Evolutionary conservation across 2,797 vertebrate genomes (phyloP), one percentile per base, ranked within the genome.

Genomic region (Arnoldichthys spilopterus): DNA sequence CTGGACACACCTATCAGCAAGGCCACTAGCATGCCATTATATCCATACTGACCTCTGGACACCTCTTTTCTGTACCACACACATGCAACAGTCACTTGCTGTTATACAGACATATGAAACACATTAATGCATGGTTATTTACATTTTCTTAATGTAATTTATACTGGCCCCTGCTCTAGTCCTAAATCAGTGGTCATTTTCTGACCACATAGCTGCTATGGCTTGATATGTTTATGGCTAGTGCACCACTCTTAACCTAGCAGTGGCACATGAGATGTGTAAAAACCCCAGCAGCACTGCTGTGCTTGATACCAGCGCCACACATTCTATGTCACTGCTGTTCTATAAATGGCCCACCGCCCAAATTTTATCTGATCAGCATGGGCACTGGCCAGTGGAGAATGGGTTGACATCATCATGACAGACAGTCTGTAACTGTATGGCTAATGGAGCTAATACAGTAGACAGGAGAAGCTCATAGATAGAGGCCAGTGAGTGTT

Each of bases 1-100:
- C 88, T 94, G 79, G 86, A 94, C 72, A 83, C 85, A 16, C 91
- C 92, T 70, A 94, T 94, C 83, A 94, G 87, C 77, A 94, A 86
- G 68, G 91, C 88, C 83, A 93, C 92, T 84, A 94, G 75, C 92
- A 94, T 92, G 59, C 91, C 92, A 1, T 94, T 94, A 81, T 87
- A 92, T 12, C 93, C 92, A 76, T 94, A 88, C 37, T 88, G 81
- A 26, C 93, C 93, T 56, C 70, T 85, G 0, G 85, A 85, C 47
- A 93, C 80, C 54, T 92, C 91, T 26, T 71, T 82, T 40, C 93
- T 94, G 54, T 43, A 81, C 0, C 22, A 80, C 61, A 43, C 40
- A 43, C 40, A 43, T 11, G 40, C 34, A 7, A 37, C 7, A 37
- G 34, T 7, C 34, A 37, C 7, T 37, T 37, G 34, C 34, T 7